Evolutionary conservation across 2,888 invertebrate species (phyloP).

Genomic region (Ypsolopha sequella): DNA sequence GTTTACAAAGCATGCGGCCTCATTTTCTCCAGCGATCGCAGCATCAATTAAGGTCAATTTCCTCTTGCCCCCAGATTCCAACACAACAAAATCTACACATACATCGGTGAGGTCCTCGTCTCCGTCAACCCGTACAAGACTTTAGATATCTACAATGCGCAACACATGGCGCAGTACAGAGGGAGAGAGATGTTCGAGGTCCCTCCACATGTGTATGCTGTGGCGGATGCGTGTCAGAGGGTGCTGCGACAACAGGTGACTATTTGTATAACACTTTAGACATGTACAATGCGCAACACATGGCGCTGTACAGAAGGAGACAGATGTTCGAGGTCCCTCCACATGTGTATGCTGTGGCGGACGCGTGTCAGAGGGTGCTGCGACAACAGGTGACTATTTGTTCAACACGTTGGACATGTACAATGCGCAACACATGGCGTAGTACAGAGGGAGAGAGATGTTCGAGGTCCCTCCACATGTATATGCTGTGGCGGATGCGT

Average conservation of each 20-base stretch:
- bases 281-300: no score
- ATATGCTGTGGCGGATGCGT: no score
- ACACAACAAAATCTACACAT: conserved; percentile 94
- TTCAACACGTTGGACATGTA: no score
- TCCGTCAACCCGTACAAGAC: conserved; percentile 97
- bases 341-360: conserved; percentile 98
- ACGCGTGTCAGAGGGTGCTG: conserved; percentile 95
- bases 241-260: conserved; percentile 85
- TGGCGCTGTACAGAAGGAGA: conserved; percentile 89
- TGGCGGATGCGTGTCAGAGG: conserved; percentile 96
- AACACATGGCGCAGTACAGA: conserved; percentile 87
- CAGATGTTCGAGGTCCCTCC: conserved; percentile 98
- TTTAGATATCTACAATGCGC: conserved; percentile 91
- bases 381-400: conserved; percentile 75
- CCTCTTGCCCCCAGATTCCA: conserved; percentile 76
- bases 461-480: no score
- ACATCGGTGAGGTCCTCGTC: conserved; percentile 98
- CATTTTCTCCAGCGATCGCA: not conserved
- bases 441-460: no score
- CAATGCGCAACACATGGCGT: no score
- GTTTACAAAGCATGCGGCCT: no score
- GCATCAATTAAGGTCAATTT: not conserved
- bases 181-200: conserved; percentile 97
- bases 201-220: conserved; percentile 97
- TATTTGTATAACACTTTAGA: no score